Evolutionary conservation across 2,113 vertebrate species (phyloP).

Genomic region (Scalopus aquaticus): DNA sequence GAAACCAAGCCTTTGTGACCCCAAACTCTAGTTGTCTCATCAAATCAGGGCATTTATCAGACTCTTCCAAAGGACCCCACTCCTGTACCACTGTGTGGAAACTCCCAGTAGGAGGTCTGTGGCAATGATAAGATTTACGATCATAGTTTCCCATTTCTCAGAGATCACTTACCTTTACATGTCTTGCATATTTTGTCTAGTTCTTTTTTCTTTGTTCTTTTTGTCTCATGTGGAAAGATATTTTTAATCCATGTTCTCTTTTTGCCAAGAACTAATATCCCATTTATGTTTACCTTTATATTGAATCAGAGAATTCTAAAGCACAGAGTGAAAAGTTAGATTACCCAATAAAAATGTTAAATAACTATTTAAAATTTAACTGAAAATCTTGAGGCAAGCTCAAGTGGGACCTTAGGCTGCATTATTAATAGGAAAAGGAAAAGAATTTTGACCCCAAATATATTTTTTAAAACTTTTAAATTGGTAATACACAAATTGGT

Average conservation of each 20-base stretch:
- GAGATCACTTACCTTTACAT: neutral
- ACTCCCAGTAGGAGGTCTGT: neutral
- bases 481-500: neutral
- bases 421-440: neutral
- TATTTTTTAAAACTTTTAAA: neutral
- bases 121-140: neutral
- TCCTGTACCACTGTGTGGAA: fast-evolving
- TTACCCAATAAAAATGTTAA: neutral
- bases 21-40: neutral
- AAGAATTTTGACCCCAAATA: neutral
- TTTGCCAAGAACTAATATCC: neutral
- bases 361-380: too few species aligned
- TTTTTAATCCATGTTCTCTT: neutral
- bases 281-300: neutral
- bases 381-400: neutral
- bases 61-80: neutral
- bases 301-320: neutral
- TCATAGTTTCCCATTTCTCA: neutral
- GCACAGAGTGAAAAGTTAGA: neutral
- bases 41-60: neutral
- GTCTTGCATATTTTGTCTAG: neutral
- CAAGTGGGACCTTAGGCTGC: neutral
- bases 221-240: neutral
- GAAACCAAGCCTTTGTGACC: neutral
- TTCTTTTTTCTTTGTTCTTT: neutral